These are phyloP conservation scores for Clytia hemisphaerica DNA, from an alignment of 30 jellyfish, hydroid and myxozoan genomes.

Conservation along the genomic window DNA sequence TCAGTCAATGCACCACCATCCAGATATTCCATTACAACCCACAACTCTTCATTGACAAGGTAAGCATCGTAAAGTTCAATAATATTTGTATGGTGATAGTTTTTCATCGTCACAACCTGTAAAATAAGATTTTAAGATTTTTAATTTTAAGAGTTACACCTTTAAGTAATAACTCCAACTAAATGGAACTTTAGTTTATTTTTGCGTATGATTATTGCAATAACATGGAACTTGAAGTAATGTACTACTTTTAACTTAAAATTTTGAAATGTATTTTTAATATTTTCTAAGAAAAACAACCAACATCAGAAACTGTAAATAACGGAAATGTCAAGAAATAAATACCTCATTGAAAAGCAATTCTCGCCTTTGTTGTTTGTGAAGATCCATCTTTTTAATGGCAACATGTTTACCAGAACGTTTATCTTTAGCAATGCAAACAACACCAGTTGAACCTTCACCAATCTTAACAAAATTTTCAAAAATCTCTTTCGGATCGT, in stretches of 20 bases:
- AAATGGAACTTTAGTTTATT: not conserved
- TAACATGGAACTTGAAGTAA: not conserved
- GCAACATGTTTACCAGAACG: slow-evolving; percentile 90
- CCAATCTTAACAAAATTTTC: slow-evolving; percentile 94
- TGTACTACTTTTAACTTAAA: not conserved
- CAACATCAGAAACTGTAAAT: not conserved
- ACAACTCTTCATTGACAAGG: slow-evolving; percentile 80
- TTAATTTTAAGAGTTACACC: not conserved
- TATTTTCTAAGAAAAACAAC: not conserved
- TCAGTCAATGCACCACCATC: slow-evolving; percentile 99
- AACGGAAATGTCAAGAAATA: not conserved
- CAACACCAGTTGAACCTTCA: slow-evolving; percentile 96
- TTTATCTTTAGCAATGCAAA: slow-evolving; percentile 90
- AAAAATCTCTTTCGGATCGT: slow-evolving; percentile 74
- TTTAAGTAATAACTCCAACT: not conserved
- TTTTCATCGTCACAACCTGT: slow-evolving; percentile 88
- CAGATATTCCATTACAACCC: slow-evolving; percentile 94
- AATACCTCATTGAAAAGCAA: slow-evolving; percentile 81
- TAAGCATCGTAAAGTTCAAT: slow-evolving; percentile 86
- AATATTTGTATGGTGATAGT: slow-evolving; percentile 76
- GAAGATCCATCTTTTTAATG: slow-evolving; percentile 85
- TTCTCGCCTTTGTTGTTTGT: slow-evolving; percentile 89
- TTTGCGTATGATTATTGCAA: not conserved
- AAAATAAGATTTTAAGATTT: not conserved
- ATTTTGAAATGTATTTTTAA: not conserved